Conservation (phyloP, 2,888 invertebrate species). For the Piscicola geometra region DNA sequence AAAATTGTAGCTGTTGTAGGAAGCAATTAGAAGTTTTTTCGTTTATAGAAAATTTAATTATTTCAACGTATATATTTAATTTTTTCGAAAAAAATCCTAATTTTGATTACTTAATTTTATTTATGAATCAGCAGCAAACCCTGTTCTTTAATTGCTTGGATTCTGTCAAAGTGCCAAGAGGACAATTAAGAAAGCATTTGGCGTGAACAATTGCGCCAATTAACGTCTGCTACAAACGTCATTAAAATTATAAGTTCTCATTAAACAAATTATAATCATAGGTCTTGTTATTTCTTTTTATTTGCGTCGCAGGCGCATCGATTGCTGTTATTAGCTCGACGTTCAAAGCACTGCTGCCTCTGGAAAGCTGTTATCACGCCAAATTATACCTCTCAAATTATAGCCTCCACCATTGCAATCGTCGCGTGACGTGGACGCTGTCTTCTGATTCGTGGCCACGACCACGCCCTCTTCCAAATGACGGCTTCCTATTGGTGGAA, state of each 20-base stretch:
- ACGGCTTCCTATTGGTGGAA: neutral
- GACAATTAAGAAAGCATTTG: neutral
- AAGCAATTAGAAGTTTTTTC: too few species aligned
- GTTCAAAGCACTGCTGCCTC: neutral
- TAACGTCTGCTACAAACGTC: too few species aligned
- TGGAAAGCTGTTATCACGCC: slow-evolving; percentile 10
- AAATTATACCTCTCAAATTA: slow-evolving; percentile 21
- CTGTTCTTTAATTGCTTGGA: too few species aligned
- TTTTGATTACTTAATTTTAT: too few species aligned
- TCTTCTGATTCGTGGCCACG: neutral
- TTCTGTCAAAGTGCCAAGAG: neutral
- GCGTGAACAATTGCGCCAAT: neutral
- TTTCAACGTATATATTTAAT: too few species aligned
- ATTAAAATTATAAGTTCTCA: neutral
- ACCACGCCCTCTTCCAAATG: neutral
- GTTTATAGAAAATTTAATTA: too few species aligned
- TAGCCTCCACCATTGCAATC: neutral
- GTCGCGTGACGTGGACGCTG: neutral
- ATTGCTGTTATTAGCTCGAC: slow-evolving; percentile 10
- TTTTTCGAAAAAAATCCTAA: too few species aligned
- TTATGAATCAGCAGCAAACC: too few species aligned
- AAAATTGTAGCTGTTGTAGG: too few species aligned
- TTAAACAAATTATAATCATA: neutral
- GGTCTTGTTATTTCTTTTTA: neutral
- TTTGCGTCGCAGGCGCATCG: neutral